Percentiles rank a stretch among this genome's conserved stretches.
phyloP scores from a whole-genome alignment of 1,140 invertebrate species.

The Macrobrachium nipponense region DNA sequence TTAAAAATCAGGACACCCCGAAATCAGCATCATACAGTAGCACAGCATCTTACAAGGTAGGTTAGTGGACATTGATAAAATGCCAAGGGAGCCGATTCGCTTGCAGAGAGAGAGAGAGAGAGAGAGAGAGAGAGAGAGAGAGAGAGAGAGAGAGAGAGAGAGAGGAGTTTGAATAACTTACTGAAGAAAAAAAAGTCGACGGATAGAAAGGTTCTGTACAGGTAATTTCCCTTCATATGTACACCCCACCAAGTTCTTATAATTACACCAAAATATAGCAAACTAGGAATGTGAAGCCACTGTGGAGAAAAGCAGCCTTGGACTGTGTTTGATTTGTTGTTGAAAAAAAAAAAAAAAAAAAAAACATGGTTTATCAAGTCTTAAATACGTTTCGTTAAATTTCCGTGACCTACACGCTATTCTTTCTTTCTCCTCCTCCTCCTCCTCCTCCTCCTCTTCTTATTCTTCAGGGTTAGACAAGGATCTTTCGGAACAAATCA shows the following conservation, averaged over 20 bases:
- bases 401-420: too few relatives aligned
- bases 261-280: constrained; percentile 33
- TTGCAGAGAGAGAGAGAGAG: constrained; percentile 15
- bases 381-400: too few relatives aligned
- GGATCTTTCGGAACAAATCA: too few relatives aligned
- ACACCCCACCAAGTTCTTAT: constrained; percentile 13
- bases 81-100: not conserved
- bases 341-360: not conserved
- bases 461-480: too few relatives aligned
- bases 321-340: not conserved
- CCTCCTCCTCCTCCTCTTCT: too few relatives aligned
- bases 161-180: constrained; percentile 1
- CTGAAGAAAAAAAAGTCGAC: not conserved
- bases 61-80: constrained; percentile 12
- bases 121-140: constrained; percentile 35
- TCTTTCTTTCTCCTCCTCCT: too few relatives aligned
- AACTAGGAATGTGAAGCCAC: constrained; percentile 35
- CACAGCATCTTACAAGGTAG: not conserved
- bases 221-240: not conserved
- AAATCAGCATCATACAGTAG: not conserved
- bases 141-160: constrained; percentile 30
- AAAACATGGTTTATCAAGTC: too few relatives aligned
- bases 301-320: not conserved
- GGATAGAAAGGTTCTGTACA: too few relatives aligned
- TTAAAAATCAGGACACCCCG: too few relatives aligned